A percentile compares a stretch with the other conserved stretches of the same genome.
These are phyloP conservation scores for Scalopus aquaticus DNA, from an alignment of 2,113 vertebrate genomes.

Conservation along the genomic window DNA sequence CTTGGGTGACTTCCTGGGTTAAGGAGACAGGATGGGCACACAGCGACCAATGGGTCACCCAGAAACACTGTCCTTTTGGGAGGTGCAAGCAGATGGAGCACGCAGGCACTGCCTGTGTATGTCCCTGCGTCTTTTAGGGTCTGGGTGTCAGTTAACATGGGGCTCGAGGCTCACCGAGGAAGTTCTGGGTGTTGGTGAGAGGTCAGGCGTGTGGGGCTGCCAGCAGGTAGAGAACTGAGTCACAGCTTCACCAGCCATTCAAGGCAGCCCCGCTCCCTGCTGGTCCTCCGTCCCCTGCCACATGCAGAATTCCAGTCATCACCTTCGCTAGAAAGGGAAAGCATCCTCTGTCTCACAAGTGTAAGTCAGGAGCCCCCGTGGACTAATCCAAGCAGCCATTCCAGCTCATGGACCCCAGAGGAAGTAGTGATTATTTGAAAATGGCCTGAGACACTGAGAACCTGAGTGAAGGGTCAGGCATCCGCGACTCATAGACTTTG, in stretches of 20 bases:
- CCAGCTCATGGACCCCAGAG: neutral
- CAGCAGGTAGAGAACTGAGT: constrained; percentile 7
- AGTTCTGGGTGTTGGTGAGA: neutral
- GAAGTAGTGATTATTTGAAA: neutral
- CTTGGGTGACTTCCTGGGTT: neutral
- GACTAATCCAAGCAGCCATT: neutral
- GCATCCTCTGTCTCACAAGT: neutral
- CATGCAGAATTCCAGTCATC: neutral
- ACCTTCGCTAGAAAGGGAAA: constrained; percentile 49
- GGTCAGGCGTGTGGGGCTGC: neutral
- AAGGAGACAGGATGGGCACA: neutral
- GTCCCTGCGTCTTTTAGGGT: neutral
- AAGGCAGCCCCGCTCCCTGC: neutral
- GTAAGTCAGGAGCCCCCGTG: neutral
- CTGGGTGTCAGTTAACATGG: neutral
- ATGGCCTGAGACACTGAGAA: neutral
- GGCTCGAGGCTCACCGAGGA: neutral
- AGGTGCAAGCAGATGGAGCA: neutral
- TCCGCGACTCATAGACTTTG: neutral
- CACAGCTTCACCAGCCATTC: neutral
- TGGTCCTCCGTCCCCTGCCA: neutral
- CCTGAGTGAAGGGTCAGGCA: neutral
- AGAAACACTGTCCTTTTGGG: neutral
- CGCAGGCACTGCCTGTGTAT: neutral
- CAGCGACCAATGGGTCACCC: neutral